Percentiles rank a stretch among this genome's conserved stretches.
These are phyloP conservation scores for Cremastobaeus sp. DNA, from an alignment of 2,888 invertebrate genomes.

Conservation along the genomic window DNA sequence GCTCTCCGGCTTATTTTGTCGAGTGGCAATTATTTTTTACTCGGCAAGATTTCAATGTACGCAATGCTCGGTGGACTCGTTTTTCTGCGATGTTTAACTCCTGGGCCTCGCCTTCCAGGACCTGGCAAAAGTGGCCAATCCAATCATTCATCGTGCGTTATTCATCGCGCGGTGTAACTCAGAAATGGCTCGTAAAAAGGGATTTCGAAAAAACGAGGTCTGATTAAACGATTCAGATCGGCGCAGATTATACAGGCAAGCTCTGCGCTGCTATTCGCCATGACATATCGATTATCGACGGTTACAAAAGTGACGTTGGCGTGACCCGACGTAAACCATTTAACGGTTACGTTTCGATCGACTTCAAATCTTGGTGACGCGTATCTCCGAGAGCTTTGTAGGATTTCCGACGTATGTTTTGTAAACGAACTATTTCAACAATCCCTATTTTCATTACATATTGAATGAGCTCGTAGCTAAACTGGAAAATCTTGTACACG, in stretches of 20 bases:
- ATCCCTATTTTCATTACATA: too few relatives aligned
- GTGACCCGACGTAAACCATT: constrained; percentile 35
- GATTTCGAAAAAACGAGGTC: neutral
- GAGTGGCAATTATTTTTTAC: constrained; percentile 22
- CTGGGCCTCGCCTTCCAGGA: too few relatives aligned
- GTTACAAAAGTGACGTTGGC: constrained; percentile 50
- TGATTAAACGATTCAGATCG: constrained; percentile 58
- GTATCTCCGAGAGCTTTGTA: constrained; percentile 34
- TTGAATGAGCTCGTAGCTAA: too few relatives aligned
- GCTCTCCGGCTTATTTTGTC: constrained; percentile 7
- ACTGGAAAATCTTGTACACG: too few relatives aligned
- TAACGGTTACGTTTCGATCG: too few relatives aligned
- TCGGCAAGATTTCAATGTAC: too few relatives aligned
- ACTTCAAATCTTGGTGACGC: too few relatives aligned
- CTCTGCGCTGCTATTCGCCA: constrained; percentile 37
- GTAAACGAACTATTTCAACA: too few relatives aligned
- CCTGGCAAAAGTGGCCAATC: too few relatives aligned
- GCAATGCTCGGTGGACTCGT: too few relatives aligned
- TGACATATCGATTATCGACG: constrained; percentile 59
- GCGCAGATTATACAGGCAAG: constrained; percentile 34
- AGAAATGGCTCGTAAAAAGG: constrained; percentile 55
- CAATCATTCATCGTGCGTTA: constrained; percentile 47
- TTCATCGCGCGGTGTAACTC: constrained; percentile 49
- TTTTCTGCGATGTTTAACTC: too few relatives aligned
- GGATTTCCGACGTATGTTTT: too few relatives aligned